A percentile compares a stretch with the other conserved stretches of the same genome.
Conservation (phyloP, 2,797 vertebrate species). For the Columba guinea region DNA sequence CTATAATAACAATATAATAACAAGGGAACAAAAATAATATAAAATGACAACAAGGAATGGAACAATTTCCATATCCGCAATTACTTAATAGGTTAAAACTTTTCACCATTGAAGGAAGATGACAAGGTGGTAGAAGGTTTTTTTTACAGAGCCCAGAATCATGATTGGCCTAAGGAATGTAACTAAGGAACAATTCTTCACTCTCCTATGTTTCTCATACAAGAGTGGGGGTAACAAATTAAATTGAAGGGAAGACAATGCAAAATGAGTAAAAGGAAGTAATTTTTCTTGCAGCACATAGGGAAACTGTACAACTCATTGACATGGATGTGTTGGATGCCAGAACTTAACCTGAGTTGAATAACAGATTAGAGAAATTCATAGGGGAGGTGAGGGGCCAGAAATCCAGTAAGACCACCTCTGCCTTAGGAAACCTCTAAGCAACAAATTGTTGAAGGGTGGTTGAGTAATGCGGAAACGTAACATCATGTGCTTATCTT, state of each 20-base stretch:
- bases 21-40: background rate
- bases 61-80: background rate
- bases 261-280: background rate
- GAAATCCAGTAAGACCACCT: background rate
- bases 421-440: background rate
- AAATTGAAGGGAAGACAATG: background rate
- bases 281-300: background rate
- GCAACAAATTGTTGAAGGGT: background rate
- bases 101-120: background rate
- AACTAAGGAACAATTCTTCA: background rate
- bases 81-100: background rate
- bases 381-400: too few species aligned
- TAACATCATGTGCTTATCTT: background rate
- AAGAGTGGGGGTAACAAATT: background rate
- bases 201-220: background rate
- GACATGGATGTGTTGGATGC: background rate
- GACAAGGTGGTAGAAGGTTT: rapidly evolving
- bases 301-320: background rate
- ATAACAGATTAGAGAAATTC: background rate
- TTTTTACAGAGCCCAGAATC: background rate
- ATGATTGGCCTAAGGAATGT: background rate
- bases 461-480: background rate
- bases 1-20: background rate
- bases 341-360: background rate
- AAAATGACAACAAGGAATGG: background rate